Evolutionary conservation across 1,140 invertebrate species (phyloP).

Genomic region (Meloidogyne hapla): DNA sequence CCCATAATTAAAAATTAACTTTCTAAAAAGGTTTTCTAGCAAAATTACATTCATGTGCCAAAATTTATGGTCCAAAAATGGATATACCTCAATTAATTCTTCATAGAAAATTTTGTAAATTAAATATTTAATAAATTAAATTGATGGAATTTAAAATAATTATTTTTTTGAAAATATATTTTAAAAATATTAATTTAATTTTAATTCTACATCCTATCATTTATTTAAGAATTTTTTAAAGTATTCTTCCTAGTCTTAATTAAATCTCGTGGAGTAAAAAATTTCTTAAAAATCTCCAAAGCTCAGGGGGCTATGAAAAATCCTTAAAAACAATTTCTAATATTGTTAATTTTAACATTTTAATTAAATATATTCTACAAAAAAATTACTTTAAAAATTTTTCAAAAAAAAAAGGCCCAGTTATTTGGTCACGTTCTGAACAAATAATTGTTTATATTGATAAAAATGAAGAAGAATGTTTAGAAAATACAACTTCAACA

Average conservation of each 20-base stretch:
- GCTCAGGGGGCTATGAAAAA: too few relatives aligned
- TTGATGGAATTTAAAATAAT: slow-evolving; percentile 22
- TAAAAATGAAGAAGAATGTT: slow-evolving; percentile 20
- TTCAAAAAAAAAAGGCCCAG: slow-evolving; percentile 39
- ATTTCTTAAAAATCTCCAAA: too few relatives aligned
- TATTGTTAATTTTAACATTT: too few relatives aligned
- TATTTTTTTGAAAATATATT: too few relatives aligned
- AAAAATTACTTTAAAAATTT: slow-evolving; percentile 27
- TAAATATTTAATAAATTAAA: slow-evolving; percentile 24
- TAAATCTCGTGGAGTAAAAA: too few relatives aligned
- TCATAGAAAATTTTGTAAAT: slow-evolving; percentile 58
- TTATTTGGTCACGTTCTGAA: slow-evolving; percentile 55
- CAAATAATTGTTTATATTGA: slow-evolving; percentile 48
- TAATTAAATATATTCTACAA: too few relatives aligned
- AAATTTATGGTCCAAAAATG: slow-evolving; percentile 48
- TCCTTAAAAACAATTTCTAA: too few relatives aligned
- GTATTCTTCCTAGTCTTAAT: too few relatives aligned
- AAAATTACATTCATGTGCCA: slow-evolving; percentile 38
- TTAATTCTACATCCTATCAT: too few relatives aligned
- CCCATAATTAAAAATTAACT: slow-evolving; percentile 7
- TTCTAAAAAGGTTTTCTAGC: slow-evolving; percentile 26
- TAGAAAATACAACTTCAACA: neutral
- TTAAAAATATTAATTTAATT: too few relatives aligned
- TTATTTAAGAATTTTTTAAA: too few relatives aligned
- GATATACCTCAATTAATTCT: slow-evolving; percentile 56